Evolutionary conservation across 2,797 vertebrate genomes (phyloP), one percentile per base, ranked within the genome.

Genomic region (Serranus cabrilla): DNA sequence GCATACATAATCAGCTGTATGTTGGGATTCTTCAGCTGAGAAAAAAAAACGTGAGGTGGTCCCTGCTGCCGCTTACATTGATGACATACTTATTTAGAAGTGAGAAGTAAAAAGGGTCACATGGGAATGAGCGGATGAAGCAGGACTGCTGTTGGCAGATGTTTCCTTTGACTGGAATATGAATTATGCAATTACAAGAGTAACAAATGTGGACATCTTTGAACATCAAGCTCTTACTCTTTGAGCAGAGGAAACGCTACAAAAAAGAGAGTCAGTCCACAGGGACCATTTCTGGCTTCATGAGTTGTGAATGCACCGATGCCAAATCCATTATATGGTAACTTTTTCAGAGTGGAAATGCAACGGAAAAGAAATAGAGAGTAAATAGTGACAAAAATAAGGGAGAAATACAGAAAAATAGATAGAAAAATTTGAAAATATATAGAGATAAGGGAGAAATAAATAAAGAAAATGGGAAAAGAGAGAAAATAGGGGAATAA

Each of bases 151-250:
- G 39, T 64, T 60, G 13, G 42, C 16, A 20, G 61, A 73, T 57
- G 46, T 72, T 47, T 50, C 2, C 40, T 47, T 60, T 74, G 17
- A 72, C 39, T 75, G 20, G 10, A 76, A 72, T 23, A 72, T 83
- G 18, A 83, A 80, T 86, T 42, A 83, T 80, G 50, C 54, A 80
- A 71, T 69, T 59, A 63, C 11, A 31, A 52, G 20, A 23, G 12
- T 40, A 62, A 73, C 57, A 64, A 40, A 43, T 45, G 16, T 47
- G 42, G 37, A 57, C 2, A 18, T 45, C 52, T 74, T 59, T 74
- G 37, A 85, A 83, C 45, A 62, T 61, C 13, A 56, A 46, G 50
- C 2, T 16, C 16, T 13, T 39, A 52, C 54, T 58, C n/a, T 61
- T 18, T 42, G 27, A 74, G 45, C 8, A 54, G 8, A 52, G 47